Conservation (phyloP, 2,113 vertebrate genomes). For the Falcunculus frontatus region DNA sequence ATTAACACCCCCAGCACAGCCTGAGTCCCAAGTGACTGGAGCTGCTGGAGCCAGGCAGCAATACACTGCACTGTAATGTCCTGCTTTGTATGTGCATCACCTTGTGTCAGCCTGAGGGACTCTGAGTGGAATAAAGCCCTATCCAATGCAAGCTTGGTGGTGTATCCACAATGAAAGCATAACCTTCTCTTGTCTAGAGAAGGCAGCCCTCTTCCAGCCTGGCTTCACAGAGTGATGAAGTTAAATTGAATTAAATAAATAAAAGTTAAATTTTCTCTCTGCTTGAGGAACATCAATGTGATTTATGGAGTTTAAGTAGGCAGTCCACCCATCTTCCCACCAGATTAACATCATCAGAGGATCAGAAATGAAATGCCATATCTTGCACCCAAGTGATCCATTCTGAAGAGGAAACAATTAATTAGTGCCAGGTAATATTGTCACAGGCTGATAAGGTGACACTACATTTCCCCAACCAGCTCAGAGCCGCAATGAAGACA, state of each 20-base stretch:
- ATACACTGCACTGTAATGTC: background rate
- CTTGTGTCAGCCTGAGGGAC: accelerated
- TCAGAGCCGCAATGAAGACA: background rate
- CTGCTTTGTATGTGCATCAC: background rate
- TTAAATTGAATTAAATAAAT: background rate
- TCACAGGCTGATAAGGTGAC: background rate
- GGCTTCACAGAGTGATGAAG: background rate
- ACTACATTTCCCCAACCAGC: background rate
- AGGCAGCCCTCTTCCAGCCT: background rate
- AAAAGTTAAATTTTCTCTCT: background rate
- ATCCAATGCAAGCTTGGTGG: background rate
- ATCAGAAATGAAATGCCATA: background rate
- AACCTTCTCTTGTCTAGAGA: background rate
- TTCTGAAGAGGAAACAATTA: background rate
- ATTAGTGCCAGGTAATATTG: background rate
- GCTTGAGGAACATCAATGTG: background rate
- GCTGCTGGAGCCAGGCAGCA: background rate
- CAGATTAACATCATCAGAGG: background rate
- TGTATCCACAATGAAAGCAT: background rate
- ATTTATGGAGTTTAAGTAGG: background rate
- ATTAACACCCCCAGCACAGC: background rate
- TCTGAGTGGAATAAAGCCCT: background rate
- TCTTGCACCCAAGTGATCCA: background rate
- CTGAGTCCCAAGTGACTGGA: background rate
- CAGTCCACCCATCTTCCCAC: background rate